Base-by-base conservation (phyloP, 1,140 invertebrate genomes). In the Trichonephila inaurata region DNA sequence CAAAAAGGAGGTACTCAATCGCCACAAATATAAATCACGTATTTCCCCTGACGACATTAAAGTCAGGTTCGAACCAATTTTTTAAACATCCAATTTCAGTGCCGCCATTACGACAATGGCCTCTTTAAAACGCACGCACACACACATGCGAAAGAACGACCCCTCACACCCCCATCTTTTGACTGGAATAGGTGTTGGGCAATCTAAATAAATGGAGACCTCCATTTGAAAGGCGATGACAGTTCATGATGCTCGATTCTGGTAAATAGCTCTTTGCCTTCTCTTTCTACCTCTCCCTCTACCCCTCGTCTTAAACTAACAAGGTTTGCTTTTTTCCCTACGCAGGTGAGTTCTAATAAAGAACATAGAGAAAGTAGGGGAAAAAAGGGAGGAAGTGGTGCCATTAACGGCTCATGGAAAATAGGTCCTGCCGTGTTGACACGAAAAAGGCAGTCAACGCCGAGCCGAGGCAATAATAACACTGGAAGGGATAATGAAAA, bases 401-500 rank as follows among this genome's bases (percentile, higher is more conserved):
- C 83, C 83, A 85, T 85, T 85, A 85, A 85, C 83, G 83, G 83
- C 40, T 85, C 19, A 21, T 51, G n/a, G 83, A 61, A 85, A 85
- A 60, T 60, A 60, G 83, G 44, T 33, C 83, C 51, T 60, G 12
- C 83, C 83, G 51, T 85, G 83, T 85, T 61, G 83, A 85, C 83
- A 85, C n/a, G 83, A 51, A 85, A 85, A 85, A 85, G 83, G 83
- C 44, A 51, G 81, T 51, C 51, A 12, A 51, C 51, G 51, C 51
- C 51, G 7, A 51, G 51, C 51, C 81, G 24, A 21, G 58, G 58
- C 58, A 85, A 85, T 85, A 85, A 85, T 85, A 85, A 85, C 83
- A n/a, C 18, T 58, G 51, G 21, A 58, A 12, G 83, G 83, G 44
- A 77, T 77, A 77, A 77, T 77, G 72, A 77, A 77, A 77, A 77